Percentiles rank a stretch among this genome's conserved stretches.
These are phyloP conservation scores for Gastrophryne carolinensis DNA, from an alignment of 2,797 vertebrate species.

Conservation along the genomic window DNA sequence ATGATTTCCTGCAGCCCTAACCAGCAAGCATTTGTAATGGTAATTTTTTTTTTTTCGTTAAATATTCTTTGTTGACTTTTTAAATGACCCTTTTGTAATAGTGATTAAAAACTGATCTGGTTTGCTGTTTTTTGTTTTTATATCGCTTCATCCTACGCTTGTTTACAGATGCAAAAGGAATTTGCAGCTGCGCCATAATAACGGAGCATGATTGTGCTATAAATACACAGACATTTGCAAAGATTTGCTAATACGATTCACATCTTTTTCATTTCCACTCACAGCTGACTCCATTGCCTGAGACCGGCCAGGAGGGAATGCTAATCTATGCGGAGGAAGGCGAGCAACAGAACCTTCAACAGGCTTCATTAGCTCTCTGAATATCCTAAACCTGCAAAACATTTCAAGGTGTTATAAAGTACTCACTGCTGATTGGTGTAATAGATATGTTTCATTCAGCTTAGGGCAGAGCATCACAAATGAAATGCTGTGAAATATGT, in stretches of 20 bases:
- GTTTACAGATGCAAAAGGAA: conserved; percentile 45
- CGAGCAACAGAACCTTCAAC: neutral
- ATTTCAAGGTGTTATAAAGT: too few relatives aligned
- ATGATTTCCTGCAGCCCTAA: conserved; percentile 3
- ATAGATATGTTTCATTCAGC: too few relatives aligned
- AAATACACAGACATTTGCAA: conserved; percentile 41
- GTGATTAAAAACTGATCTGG: conserved; percentile 11
- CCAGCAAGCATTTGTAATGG: neutral
- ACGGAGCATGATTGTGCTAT: conserved; percentile 28
- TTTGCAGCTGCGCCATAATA: conserved; percentile 46
- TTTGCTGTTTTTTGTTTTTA: neutral
- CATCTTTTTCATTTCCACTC: conserved; percentile 30
- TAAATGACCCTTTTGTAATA: conserved; percentile 1
- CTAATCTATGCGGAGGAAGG: neutral
- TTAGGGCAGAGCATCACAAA: too few relatives aligned
- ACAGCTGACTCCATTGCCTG: conserved; percentile 16
- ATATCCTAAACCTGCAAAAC: neutral
- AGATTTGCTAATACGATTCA: conserved; percentile 26
- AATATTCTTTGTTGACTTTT: neutral
- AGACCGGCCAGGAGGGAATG: conserved; percentile 5
- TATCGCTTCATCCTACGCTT: conserved; percentile 25
- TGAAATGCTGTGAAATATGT: too few relatives aligned
- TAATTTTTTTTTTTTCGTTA: neutral
- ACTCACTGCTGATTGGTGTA: too few relatives aligned
- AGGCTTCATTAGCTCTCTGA: neutral